phyloP scores from a whole-genome alignment of 2,888 invertebrate genomes.

The Drosophila demipolita region DNA sequence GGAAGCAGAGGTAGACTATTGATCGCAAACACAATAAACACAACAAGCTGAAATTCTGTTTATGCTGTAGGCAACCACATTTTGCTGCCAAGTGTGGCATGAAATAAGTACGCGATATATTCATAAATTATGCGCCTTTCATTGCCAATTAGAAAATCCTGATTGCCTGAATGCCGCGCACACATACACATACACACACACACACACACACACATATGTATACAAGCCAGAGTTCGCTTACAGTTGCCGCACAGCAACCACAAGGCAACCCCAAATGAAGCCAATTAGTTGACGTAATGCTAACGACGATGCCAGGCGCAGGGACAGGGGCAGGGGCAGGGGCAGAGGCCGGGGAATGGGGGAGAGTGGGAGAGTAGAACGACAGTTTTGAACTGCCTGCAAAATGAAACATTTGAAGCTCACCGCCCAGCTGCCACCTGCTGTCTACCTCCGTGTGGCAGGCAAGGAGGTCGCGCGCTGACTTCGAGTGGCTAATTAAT shows the following conservation, averaged over 20 bases:
- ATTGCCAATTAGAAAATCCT: slow-evolving; percentile 78
- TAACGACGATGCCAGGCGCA: slow-evolving; percentile 58
- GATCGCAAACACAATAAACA: slow-evolving; percentile 21
- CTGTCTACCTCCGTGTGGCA: slow-evolving; percentile 20
- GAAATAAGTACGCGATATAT: slow-evolving; percentile 73
- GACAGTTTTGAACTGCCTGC: slow-evolving; percentile 75
- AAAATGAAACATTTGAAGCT: slow-evolving; percentile 71
- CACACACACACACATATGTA: slow-evolving; percentile 6
- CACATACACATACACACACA: slow-evolving; percentile 25
- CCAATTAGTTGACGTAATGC: slow-evolving; percentile 79
- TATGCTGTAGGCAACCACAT: slow-evolving; percentile 7
- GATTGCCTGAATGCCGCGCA: slow-evolving; percentile 49
- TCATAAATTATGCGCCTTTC: slow-evolving; percentile 79
- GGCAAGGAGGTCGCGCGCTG: slow-evolving; percentile 43
- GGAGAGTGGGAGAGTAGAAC: not conserved
- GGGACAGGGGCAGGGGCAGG: not conserved
- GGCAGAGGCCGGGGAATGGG: not conserved
- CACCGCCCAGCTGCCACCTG: slow-evolving; percentile 10
- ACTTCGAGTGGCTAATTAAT: slow-evolving; percentile 77
- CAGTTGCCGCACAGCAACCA: slow-evolving; percentile 54
- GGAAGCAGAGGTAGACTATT: slow-evolving; percentile 7
- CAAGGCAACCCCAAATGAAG: slow-evolving; percentile 79
- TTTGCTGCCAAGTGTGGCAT: slow-evolving; percentile 54
- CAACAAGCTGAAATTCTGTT: not conserved
- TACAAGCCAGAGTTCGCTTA: slow-evolving; percentile 18